Conservation (phyloP, 1,140 invertebrate species). For the Bradynema listronoti region DNA sequence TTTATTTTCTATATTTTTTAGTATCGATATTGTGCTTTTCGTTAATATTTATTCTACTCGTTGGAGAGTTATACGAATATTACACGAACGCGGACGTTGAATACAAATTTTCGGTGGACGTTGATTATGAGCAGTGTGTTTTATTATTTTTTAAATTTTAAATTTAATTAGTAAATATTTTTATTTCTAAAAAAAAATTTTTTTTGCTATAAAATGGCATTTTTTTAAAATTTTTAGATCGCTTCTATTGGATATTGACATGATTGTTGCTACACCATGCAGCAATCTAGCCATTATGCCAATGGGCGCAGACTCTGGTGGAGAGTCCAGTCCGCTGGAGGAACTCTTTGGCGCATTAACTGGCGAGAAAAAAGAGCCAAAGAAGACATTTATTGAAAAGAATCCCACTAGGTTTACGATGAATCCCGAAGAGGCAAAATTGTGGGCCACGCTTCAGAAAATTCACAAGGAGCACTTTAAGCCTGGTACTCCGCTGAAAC, state of each 20-base stretch:
- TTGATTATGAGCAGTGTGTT: slow-evolving; percentile 40
- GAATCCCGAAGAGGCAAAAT: slow-evolving; percentile 44
- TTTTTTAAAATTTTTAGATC: slow-evolving; percentile 20
- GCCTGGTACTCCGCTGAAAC: slow-evolving; percentile 34
- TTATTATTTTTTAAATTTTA: slow-evolving; percentile 13
- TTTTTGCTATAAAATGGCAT: slow-evolving; percentile 5
- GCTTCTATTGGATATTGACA: slow-evolving; percentile 30
- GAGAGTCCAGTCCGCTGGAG: not conserved
- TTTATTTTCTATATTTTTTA: slow-evolving; percentile 10
- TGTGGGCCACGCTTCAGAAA: slow-evolving; percentile 45
- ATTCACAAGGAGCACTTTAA: slow-evolving; percentile 46
- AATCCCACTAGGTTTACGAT: slow-evolving; percentile 47
- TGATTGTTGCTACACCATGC: slow-evolving; percentile 41
- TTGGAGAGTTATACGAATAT: slow-evolving; percentile 33
- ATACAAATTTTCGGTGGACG: slow-evolving; percentile 40
- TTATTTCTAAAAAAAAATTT: slow-evolving; percentile 14
- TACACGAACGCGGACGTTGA: slow-evolving; percentile 30
- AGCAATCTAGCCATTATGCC: slow-evolving; percentile 30
- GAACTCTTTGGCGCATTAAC: not conserved
- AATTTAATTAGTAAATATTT: slow-evolving; percentile 10
- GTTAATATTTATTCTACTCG: slow-evolving; percentile 25
- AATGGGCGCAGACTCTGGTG: slow-evolving; percentile 20
- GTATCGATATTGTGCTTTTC: slow-evolving; percentile 35
- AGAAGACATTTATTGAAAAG: slow-evolving; percentile 20
- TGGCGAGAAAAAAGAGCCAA: slow-evolving; percentile 5